phyloP scores from a whole-genome alignment of 2,797 vertebrate species.

The Trichosurus vulpecula region DNA sequence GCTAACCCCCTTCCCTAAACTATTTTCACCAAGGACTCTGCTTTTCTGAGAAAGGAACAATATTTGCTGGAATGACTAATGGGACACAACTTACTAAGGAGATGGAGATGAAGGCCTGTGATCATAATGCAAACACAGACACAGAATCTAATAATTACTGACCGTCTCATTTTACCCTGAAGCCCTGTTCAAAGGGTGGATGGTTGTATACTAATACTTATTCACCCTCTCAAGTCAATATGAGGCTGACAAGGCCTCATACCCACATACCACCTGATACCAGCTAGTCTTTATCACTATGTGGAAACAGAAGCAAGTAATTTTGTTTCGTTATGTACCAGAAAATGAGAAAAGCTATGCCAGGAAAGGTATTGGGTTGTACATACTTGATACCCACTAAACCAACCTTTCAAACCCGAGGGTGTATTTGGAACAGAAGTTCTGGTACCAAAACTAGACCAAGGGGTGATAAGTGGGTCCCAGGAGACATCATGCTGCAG shows the following conservation, averaged over 20 bases:
- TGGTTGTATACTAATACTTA: background rate
- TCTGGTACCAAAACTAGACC: too few species aligned
- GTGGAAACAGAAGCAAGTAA: background rate
- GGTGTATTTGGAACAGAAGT: background rate
- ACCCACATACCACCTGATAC: background rate
- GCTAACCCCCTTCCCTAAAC: too few species aligned
- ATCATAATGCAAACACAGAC: background rate
- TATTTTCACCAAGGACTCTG: background rate
- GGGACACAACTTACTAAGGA: background rate
- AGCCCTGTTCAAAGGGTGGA: background rate
- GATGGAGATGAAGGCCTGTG: background rate
- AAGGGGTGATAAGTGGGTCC: too few species aligned
- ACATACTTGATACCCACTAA: background rate
- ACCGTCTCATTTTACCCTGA: background rate
- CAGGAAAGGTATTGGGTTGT: background rate
- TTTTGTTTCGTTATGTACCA: background rate
- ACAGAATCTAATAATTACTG: background rate
- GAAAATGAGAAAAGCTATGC: background rate
- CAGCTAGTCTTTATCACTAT: background rate
- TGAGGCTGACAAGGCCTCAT: background rate
- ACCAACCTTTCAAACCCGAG: background rate
- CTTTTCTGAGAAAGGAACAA: background rate
- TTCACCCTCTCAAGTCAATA: background rate
- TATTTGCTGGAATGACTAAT: background rate
- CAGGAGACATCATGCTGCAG: too few species aligned